Evolutionary conservation across 2,113 vertebrate species (phyloP), one percentile per base, ranked within the genome.

Genomic region (Tyto alba): DNA sequence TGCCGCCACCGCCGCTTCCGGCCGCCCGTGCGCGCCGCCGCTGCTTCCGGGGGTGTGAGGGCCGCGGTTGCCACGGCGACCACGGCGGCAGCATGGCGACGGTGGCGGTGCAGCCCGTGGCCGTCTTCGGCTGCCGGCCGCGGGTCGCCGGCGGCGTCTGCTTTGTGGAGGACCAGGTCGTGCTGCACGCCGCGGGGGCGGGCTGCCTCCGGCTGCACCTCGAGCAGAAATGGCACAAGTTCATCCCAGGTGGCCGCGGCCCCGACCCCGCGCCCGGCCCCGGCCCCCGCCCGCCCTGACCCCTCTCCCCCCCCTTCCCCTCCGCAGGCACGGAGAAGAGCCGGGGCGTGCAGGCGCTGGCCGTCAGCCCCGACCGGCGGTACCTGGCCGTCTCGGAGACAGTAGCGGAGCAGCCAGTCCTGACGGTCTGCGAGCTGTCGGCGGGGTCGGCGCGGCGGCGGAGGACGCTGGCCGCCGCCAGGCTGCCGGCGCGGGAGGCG

Each of bases 361-460:
- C 99, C 77, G 97, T 99, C 95, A 99, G 99, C 80, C 96, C 98
- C 66, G 97, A 98, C 96, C 97, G 98, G 60, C 98, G 98, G 14
- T 99, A 99, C 95, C 96, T 99, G 75, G 99, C 99, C 3, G 91
- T 99, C 90, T 99, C 99, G 0, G 99, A 99, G 97, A 85, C 85
- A 5, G 97, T 97, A 14, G 96, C 76, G 36, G 98, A 98, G 67
- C 98, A 89, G 90, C 98, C 98, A 30, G 57, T 96, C 79, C 97
- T 99, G 96, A 98, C 98, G 6, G 98, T 99, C 84, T 98, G 98
- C 15, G 99, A 99, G 88, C 97, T 99, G 91, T 97, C 98, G 64
- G 96, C 98, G 11, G 97, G 98, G 55, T 98, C 98, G 67, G 98
- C 98, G 93, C 98, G 97, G 80, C 99, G 98, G 77, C 98, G 98